A percentile compares a stretch with the other conserved stretches of the same genome.
Conservation (phyloP, 2,113 vertebrate species). For the Passer montanus region DNA sequence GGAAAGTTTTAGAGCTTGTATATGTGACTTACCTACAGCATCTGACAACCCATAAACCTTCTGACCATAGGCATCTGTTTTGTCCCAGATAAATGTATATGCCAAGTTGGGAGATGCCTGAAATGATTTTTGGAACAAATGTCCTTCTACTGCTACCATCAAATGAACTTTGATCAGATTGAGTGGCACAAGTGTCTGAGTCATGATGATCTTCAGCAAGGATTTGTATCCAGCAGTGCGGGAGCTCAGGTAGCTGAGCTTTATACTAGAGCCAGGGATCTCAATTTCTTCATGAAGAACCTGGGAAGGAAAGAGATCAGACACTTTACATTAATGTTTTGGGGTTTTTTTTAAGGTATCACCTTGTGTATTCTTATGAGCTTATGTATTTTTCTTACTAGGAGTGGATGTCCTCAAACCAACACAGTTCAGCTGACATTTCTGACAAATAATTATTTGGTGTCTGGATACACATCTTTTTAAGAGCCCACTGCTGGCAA, state of each 20-base stretch:
- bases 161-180: slow-evolving; percentile 96
- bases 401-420: background rate
- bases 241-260: slow-evolving; percentile 95
- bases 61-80: slow-evolving; percentile 96
- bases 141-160: slow-evolving; percentile 97
- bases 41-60: slow-evolving; percentile 94
- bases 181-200: slow-evolving; percentile 91
- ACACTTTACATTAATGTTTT: background rate
- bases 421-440: slow-evolving; percentile 20
- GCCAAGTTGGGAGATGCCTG: slow-evolving; percentile 95
- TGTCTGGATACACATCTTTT: background rate
- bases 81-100: slow-evolving; percentile 98
- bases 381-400: background rate
- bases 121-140: slow-evolving; percentile 98
- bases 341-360: background rate
- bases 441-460: slow-evolving; percentile 62
- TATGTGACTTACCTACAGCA: slow-evolving; percentile 88
- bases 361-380: background rate
- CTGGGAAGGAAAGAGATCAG: slow-evolving; percentile 71
- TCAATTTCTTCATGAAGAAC: slow-evolving; percentile 98
- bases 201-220: slow-evolving; percentile 97
- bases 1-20: background rate
- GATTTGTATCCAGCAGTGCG: slow-evolving; percentile 93
- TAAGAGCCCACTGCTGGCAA: slow-evolving; percentile 27
- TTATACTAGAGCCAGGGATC: slow-evolving; percentile 88